Conservation (phyloP, 2,888 invertebrate genomes). For the Hemithea aestivaria region DNA sequence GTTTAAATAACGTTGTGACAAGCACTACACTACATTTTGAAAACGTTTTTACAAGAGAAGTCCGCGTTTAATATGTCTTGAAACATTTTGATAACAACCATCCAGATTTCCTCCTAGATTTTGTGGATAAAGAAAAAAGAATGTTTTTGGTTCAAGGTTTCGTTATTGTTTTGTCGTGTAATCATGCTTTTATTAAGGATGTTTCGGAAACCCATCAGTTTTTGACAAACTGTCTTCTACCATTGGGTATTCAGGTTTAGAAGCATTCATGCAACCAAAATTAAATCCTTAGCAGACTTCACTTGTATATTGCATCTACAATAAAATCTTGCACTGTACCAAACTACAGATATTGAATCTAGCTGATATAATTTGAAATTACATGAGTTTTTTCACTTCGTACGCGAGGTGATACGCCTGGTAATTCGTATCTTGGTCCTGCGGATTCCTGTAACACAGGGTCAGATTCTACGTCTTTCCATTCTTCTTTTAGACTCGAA, state of each 20-base stretch:
- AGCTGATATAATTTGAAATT: conserved; percentile 80
- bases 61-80: conserved; percentile 34
- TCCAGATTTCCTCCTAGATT: too few species aligned
- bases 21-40: conserved; percentile 45
- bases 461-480: conserved; percentile 72
- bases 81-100: too few species aligned
- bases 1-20: conserved; percentile 35
- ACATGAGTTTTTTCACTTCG: conserved; percentile 99
- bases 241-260: conserved; percentile 20
- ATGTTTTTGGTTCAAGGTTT: too few species aligned
- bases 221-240: too few species aligned
- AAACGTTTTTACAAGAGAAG: conserved; percentile 36
- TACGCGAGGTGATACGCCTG: conserved; percentile 99
- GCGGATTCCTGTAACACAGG: conserved; percentile 91
- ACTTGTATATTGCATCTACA: conserved; percentile 30
- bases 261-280: conserved; percentile 13
- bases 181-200: too few species aligned
- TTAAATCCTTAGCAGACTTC: conserved; percentile 34
- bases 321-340: conserved; percentile 40
- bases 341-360: conserved; percentile 58
- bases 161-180: too few species aligned
- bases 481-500: conserved; percentile 33
- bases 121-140: too few species aligned
- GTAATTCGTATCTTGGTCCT: conserved; percentile 94
- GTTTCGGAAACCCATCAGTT: too few species aligned